These are phyloP conservation scores for Empis stercorea DNA, from an alignment of 2,888 invertebrate species.

Conservation along the genomic window DNA sequence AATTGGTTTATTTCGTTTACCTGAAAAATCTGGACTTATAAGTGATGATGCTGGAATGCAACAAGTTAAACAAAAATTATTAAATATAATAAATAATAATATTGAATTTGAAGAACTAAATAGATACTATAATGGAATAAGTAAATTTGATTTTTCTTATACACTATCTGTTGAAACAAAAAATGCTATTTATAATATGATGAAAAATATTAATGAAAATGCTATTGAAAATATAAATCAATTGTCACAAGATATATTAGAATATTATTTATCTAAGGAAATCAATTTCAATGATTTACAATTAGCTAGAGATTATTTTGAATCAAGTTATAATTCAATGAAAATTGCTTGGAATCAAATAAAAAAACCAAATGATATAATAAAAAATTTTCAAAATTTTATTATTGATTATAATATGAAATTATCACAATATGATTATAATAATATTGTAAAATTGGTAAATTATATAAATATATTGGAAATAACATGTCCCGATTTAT, in stretches of 20 bases:
- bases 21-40: not conserved
- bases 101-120: not conserved
- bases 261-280: too few relatives aligned
- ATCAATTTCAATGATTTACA: too few relatives aligned
- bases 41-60: not conserved
- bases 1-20: not conserved
- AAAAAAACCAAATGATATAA: too few relatives aligned
- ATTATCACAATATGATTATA: not conserved
- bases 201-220: not conserved
- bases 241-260: too few relatives aligned
- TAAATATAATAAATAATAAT: not conserved
- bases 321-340: too few relatives aligned
- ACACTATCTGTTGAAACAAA: slow-evolving; percentile 6
- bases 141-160: slow-evolving; percentile 6
- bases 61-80: not conserved
- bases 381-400: too few relatives aligned
- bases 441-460: not conserved
- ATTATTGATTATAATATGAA: too few relatives aligned
- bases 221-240: not conserved
- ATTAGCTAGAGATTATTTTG: too few relatives aligned
- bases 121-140: too few relatives aligned
- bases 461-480: not conserved
- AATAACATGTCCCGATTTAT: not conserved
- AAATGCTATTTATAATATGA: slow-evolving; percentile 1
- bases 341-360: too few relatives aligned